These are phyloP conservation scores for Macropis europaea DNA, from an alignment of 2,888 invertebrate species.

Conservation along the genomic window DNA sequence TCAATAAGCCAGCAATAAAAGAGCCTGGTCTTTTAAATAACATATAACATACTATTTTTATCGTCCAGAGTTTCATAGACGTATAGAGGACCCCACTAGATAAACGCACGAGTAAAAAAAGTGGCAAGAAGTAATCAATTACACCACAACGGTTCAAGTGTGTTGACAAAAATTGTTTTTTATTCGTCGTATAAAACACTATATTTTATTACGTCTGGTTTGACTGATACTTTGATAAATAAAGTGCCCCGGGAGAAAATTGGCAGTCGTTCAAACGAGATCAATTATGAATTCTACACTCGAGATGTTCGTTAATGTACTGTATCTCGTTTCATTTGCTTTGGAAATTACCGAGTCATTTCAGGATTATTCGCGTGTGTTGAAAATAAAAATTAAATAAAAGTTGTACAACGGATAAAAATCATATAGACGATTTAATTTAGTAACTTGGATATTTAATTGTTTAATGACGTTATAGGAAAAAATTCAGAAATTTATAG, in stretches of 20 bases:
- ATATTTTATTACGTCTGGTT: neutral
- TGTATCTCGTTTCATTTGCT: neutral
- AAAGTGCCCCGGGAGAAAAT: neutral
- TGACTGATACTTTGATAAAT: neutral
- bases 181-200: neutral
- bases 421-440: too few species aligned
- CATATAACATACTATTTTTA: too few species aligned
- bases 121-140: neutral
- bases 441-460: too few species aligned
- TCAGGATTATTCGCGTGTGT: too few species aligned
- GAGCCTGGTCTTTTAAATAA: too few species aligned
- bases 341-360: neutral
- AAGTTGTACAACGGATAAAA: too few species aligned
- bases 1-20: too few species aligned
- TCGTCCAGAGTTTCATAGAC: too few species aligned
- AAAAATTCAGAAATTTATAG: too few species aligned
- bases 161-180: neutral
- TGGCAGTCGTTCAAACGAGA: slow-evolving; percentile 18
- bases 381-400: too few species aligned
- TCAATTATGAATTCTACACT: slow-evolving; percentile 8
- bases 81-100: too few species aligned
- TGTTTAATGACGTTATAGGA: too few species aligned
- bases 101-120: neutral
- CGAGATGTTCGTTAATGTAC: neutral
- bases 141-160: neutral